A percentile compares a stretch with the other conserved stretches of the same genome.
Evolutionary conservation across 2,113 vertebrate species (phyloP).

Genomic region (Strix uralensis): DNA sequence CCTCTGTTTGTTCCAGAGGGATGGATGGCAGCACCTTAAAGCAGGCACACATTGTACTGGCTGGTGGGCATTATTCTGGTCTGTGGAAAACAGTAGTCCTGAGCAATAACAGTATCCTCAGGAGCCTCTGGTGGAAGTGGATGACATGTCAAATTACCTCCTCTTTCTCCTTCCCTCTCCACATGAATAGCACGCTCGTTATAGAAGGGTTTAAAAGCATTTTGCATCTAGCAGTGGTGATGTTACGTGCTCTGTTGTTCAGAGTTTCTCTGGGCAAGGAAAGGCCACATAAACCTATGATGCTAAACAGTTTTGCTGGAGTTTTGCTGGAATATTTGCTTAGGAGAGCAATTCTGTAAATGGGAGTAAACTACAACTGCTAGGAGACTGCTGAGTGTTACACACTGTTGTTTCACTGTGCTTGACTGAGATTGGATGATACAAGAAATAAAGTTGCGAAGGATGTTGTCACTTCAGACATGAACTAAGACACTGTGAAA

Average conservation of each 20-base stretch:
- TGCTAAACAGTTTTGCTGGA: neutral
- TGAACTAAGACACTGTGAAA: neutral
- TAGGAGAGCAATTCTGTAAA: neutral
- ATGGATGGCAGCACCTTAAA: conserved; percentile 74
- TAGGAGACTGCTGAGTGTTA: neutral
- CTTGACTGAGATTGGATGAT: neutral
- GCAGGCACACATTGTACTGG: conserved; percentile 49
- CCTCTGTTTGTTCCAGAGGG: conserved; percentile 79
- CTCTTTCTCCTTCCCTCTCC: neutral
- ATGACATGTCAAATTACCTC: neutral
- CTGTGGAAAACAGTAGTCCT: neutral
- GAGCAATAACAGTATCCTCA: conserved; percentile 18
- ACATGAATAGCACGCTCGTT: neutral
- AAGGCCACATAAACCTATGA: neutral
- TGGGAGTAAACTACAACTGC: neutral
- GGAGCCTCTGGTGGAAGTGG: conserved; percentile 22
- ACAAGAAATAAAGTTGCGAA: neutral
- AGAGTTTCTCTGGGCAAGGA: neutral
- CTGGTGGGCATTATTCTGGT: conserved; percentile 69
- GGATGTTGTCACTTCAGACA: neutral
- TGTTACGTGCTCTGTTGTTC: neutral
- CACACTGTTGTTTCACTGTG: rapidly evolving
- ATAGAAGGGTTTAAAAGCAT: conserved; percentile 28
- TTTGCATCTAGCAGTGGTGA: neutral
- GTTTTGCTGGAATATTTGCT: neutral